Evolutionary conservation across 2,888 invertebrate species (phyloP), one percentile per base, ranked within the genome.

Genomic region (Cephus nigrinus): DNA sequence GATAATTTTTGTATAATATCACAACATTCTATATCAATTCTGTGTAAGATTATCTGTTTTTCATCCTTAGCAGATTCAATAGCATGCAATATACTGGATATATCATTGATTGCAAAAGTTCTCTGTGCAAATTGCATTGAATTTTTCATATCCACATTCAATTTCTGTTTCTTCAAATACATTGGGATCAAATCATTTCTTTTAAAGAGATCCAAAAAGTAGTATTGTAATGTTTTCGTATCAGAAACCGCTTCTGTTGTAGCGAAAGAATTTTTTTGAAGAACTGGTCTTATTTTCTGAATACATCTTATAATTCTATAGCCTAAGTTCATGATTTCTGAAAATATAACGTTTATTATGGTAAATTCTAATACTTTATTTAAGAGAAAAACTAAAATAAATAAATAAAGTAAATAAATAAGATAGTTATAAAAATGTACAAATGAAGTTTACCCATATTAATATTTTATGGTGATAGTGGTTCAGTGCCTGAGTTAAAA

Each of bases 1-100:
- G 78, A 75, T n/a, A 84, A 78, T 72, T 15, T 32, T 33, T 75
- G 1, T n/a, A 84, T 30, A 33, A 81, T 15, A 15, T 73, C 23
- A 69, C 77, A 79, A n/a, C 80, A 84, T 33, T 77, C 2, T 32
- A 32, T 11, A 71, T 79, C 75, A 23, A 69, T 77, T n/a, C 23
- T 69, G 68, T 77, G 34, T 11, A 79, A 32, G 33, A 68, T 30
- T n/a, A 33, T 73, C 40, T 40, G 30, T 5, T 15, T 34, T 74
- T 35, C 32, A 31, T 12, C 3, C 3, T 69, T 36, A 30, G 34
- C 68, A 69, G 23, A 55, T 55, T 55, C 55, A 55, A 55, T 55
- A 15, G 23, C 23, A 55, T 5, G 9, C 23, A 55, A 55, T 55
- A 55, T 9, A 55, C 2, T 55, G 23, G 55, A 55, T 55, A 55